These are phyloP conservation scores for Drosophila littoralis DNA, from an alignment of 1,140 invertebrate genomes.

Conservation along the genomic window DNA sequence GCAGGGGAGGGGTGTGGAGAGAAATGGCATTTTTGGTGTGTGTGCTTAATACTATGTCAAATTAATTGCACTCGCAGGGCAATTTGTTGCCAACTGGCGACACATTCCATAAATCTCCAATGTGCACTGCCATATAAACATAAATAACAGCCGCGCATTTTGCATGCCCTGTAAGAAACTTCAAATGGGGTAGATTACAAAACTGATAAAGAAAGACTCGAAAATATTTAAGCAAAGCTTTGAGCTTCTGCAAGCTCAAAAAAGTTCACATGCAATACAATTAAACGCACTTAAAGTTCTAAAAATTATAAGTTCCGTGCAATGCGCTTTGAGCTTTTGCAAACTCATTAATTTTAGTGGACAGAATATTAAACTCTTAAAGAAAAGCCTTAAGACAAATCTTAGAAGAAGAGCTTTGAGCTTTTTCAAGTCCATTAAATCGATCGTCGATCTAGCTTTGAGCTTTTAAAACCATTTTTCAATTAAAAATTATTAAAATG, in stretches of 20 bases:
- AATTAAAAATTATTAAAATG: too few relatives aligned
- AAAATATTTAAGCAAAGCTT: neutral
- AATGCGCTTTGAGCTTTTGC: neutral
- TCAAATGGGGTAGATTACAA: neutral
- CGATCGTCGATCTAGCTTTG: too few relatives aligned
- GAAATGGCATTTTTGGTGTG: slow-evolving; percentile 11
- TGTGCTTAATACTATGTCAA: slow-evolving; percentile 39
- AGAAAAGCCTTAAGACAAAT: too few relatives aligned
- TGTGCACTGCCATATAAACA: slow-evolving; percentile 39
- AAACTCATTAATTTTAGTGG: neutral
- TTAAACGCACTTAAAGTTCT: neutral
- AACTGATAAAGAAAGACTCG: neutral
- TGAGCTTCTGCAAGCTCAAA: neutral
- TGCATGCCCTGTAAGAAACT: neutral
- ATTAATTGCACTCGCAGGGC: slow-evolving; percentile 57
- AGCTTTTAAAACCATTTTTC: too few relatives aligned
- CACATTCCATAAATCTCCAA: slow-evolving; percentile 50
- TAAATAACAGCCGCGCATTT: slow-evolving; percentile 27
- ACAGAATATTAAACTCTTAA: too few relatives aligned
- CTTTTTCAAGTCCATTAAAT: too few relatives aligned
- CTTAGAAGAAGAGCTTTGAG: too few relatives aligned
- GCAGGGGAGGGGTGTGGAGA: too few relatives aligned
- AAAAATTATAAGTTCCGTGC: too few relatives aligned
- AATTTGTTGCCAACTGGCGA: slow-evolving; percentile 51
- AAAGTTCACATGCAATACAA: neutral